Conservation (phyloP, 2,113 vertebrate genomes). For the Siphamia tubifer region DNA sequence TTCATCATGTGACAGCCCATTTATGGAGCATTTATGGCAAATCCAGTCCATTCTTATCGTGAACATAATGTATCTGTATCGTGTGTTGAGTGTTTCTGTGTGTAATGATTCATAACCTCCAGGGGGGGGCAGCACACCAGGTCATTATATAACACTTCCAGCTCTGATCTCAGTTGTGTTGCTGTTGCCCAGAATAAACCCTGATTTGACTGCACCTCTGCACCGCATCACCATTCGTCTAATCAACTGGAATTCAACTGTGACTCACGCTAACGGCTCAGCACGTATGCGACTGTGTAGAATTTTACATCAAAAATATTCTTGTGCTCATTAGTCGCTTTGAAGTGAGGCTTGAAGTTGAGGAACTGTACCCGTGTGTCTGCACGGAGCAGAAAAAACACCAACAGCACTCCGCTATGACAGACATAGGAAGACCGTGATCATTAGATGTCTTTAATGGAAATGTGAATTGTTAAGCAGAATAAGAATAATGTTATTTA, state of each 20-base stretch:
- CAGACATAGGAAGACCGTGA: no score
- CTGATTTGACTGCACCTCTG: slow-evolving; percentile 21
- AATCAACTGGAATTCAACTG: slow-evolving; percentile 25
- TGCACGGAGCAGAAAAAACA: no score
- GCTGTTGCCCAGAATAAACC: slow-evolving; percentile 27
- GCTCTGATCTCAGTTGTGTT: slow-evolving; percentile 42
- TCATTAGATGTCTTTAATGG: no score
- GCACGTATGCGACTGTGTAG: background rate
- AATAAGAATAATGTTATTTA: no score
- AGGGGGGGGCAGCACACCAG: slow-evolving; percentile 27
- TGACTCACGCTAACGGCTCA: slow-evolving; percentile 13
- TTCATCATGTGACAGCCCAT: no score
- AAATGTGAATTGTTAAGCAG: background rate
- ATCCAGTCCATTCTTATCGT: no score
- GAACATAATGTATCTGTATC: background rate
- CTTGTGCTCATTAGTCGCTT: background rate
- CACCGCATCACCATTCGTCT: slow-evolving; percentile 11
- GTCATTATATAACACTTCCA: slow-evolving; percentile 48
- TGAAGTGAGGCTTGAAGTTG: background rate
- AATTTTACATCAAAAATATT: background rate
- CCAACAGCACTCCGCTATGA: no score
- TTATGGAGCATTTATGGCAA: no score
- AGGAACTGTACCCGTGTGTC: no score
- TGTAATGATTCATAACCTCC: slow-evolving; percentile 42
- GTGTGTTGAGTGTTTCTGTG: slow-evolving; percentile 6